phyloP scores from a whole-genome alignment of 2,888 invertebrate genomes.

The Lypha dubia region DNA sequence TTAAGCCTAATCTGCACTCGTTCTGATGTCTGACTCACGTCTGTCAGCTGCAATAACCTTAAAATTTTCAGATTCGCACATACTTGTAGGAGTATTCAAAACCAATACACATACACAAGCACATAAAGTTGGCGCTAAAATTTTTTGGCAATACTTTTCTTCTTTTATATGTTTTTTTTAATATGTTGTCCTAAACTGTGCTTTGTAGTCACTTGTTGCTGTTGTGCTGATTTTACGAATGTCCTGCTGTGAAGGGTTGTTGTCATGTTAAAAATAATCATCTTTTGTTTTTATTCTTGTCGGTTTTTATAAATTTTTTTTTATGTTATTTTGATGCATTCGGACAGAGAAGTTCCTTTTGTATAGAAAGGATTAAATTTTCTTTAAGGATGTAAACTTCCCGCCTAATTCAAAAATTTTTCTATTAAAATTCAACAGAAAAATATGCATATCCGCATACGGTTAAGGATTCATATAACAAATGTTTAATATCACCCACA shows the following conservation, averaged over 20 bases:
- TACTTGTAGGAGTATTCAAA: slow-evolving; percentile 13
- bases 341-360: slow-evolving; percentile 23
- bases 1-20: slow-evolving; percentile 35
- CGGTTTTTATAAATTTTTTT: slow-evolving; percentile 62
- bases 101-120: slow-evolving; percentile 21
- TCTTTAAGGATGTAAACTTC: slow-evolving; percentile 69
- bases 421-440: slow-evolving; percentile 22
- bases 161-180: slow-evolving; percentile 12
- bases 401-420: slow-evolving; percentile 62
- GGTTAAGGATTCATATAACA: slow-evolving; percentile 25
- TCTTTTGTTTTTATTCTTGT: slow-evolving; percentile 64
- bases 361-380: slow-evolving; percentile 62
- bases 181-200: neutral
- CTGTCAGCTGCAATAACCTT: slow-evolving; percentile 46
- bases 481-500: slow-evolving; percentile 51
- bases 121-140: slow-evolving; percentile 65
- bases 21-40: neutral
- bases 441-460: neutral
- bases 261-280: slow-evolving; percentile 64
- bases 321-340: slow-evolving; percentile 44
- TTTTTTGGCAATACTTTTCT: slow-evolving; percentile 6
- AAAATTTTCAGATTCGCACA: slow-evolving; percentile 40
- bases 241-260: slow-evolving; percentile 70
- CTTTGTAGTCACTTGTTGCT: slow-evolving; percentile 57
- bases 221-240: slow-evolving; percentile 58